A percentile compares a stretch with the other conserved stretches of the same genome.
phyloP scores from a whole-genome alignment of 2,113 vertebrate species.

The Junco hyemalis region DNA sequence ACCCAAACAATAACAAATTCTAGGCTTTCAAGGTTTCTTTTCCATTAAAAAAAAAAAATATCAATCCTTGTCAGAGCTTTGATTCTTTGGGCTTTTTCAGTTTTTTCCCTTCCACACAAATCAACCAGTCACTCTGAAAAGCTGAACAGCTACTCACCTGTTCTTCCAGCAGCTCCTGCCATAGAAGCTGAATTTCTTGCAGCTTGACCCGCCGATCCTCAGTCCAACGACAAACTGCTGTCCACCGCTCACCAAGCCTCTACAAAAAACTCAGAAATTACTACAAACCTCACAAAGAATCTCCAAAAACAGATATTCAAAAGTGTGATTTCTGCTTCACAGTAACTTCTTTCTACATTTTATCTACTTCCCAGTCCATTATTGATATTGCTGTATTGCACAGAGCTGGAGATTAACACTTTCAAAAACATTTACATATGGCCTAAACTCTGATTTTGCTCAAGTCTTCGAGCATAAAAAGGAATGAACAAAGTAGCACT shows the following conservation, averaged over 20 bases:
- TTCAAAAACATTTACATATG: neutral
- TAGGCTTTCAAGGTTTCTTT: neutral
- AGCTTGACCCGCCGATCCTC: slow-evolving; percentile 89
- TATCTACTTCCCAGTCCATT: neutral
- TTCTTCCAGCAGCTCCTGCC: slow-evolving; percentile 91
- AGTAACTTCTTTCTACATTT: neutral
- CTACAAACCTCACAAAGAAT: neutral
- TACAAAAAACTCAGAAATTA: neutral
- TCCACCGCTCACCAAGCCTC: slow-evolving; percentile 96
- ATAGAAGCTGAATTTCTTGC: slow-evolving; percentile 85
- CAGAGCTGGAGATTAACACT: neutral
- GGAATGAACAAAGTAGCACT: neutral
- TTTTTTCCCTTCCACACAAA: neutral
- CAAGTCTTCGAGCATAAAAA: neutral
- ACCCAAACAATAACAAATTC: neutral
- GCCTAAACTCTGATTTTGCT: neutral
- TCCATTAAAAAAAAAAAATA: neutral
- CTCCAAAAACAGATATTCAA: neutral
- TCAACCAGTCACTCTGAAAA: neutral
- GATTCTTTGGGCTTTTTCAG: neutral
- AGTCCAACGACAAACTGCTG: slow-evolving; percentile 96
- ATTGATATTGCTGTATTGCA: neutral
- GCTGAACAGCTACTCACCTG: slow-evolving; percentile 77
- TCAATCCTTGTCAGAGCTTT: neutral
- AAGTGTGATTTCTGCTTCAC: neutral